Percentiles rank a stretch among this genome's conserved stretches.
phyloP scores from a whole-genome alignment of 2,888 invertebrate genomes.

The Podabrus alpinus region DNA sequence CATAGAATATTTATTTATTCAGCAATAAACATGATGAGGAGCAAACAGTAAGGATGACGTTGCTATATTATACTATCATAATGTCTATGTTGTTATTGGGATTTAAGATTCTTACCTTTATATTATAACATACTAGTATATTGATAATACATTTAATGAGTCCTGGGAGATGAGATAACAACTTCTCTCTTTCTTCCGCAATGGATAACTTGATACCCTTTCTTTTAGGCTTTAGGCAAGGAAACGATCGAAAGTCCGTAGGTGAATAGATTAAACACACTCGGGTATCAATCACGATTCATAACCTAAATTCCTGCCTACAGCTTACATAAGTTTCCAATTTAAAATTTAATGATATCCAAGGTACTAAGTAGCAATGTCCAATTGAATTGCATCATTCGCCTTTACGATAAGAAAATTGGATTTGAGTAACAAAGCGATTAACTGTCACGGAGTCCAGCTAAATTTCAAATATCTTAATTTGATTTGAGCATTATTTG shows the following conservation, averaged over 20 bases:
- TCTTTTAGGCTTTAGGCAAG: background rate
- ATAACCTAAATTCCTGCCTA: background rate
- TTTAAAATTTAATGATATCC: background rate
- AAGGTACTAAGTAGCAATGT: background rate
- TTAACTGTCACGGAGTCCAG: no score
- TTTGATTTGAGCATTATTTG: no score
- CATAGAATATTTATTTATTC: no score
- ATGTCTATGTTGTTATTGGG: background rate
- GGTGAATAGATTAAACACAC: background rate
- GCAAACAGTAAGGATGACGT: background rate
- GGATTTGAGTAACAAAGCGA: no score
- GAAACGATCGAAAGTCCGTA: background rate
- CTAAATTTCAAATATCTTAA: no score
- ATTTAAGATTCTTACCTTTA: background rate
- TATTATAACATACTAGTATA: background rate
- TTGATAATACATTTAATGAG: background rate
- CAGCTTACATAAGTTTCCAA: background rate
- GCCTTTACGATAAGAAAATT: no score
- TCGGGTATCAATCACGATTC: background rate
- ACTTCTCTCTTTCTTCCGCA: background rate
- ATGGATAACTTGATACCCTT: background rate
- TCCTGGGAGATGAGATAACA: background rate
- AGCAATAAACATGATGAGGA: no score
- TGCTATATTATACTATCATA: background rate
- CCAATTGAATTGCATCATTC: no score